Base-by-base conservation (phyloP, 1,140 invertebrate genomes). In the Cydia strobilella region DNA sequence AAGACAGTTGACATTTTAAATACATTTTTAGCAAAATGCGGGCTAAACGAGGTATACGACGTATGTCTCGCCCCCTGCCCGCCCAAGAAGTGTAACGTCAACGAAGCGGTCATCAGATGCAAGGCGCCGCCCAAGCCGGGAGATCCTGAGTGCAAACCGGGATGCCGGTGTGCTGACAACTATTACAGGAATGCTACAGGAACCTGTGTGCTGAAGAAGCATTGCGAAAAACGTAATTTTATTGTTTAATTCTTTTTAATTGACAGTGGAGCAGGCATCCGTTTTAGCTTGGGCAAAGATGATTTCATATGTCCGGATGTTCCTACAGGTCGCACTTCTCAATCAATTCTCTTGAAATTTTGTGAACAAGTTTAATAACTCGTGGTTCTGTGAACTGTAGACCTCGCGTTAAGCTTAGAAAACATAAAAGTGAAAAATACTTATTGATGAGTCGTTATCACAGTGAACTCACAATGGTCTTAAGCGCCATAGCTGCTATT, bases 51-150 rank as follows among this genome's bases (percentile, higher is more conserved):
- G 23, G n/a, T 73, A 54, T 79, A 75, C 25, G 65, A 79, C 45
- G n/a, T 18, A 54, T 79, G 78, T 23, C 74, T 66, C n/a, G 1
- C 9, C 0, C 27, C 63, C 3, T 80, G 79, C 23, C 73, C 77
- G 2, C 75, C 74, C 23, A 18, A 72, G 31, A 73, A 5, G 15
- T 80, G 79, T 31, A 42, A 73, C 76, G 75, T 71, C 18, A 51
- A 72, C 9, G 6, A 5, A 51, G 69, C 18, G 48, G 27, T 72
- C 31, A 77, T 74, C 71, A 69, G 10, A 69, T 79, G 72, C 13
- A 63, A 3, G 13, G 65, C 45, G 9, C 51, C 72, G 15, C 77
- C 51, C 51, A 15, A 76, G 45, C 75, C 25, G 73, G 76, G 59
- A 10, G 75, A 74, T 59, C 54, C 10, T 2, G 6, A 39, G 1